Evolutionary conservation across 1,140 invertebrate species (phyloP).

Genomic region (Dermatophagoides farinae): DNA sequence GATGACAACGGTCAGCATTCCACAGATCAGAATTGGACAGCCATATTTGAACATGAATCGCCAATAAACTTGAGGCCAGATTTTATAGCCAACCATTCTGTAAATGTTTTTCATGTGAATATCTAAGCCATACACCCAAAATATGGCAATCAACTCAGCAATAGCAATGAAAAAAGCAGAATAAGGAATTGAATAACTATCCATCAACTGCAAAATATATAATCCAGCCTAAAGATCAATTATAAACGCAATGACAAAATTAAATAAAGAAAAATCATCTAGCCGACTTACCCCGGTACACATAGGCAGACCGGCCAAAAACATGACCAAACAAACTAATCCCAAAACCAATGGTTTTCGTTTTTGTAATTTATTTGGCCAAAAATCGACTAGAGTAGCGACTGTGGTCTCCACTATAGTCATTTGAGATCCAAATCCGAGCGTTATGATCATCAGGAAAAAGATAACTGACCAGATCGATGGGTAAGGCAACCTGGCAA

Average conservation of each 20-base stretch:
- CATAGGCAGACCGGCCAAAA: constrained; percentile 39
- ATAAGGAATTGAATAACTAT: constrained; percentile 23
- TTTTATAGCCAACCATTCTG: constrained; percentile 50
- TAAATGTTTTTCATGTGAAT: constrained; percentile 46
- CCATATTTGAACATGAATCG: constrained; percentile 22
- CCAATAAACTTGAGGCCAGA: constrained; percentile 49
- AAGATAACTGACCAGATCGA: constrained; percentile 29
- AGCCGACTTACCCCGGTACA: constrained; percentile 15
- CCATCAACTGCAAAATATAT: constrained; percentile 27
- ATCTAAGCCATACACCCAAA: constrained; percentile 27
- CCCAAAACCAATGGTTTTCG: constrained; percentile 39
- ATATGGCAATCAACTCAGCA: constrained; percentile 25
- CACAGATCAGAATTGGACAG: not conserved
- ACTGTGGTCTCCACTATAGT: constrained; percentile 23
- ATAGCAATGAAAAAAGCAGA: constrained; percentile 24
- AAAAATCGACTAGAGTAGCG: constrained; percentile 23
- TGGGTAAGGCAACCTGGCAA: constrained; percentile 23
- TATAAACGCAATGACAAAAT: constrained; percentile 6
- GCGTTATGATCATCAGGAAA: constrained; percentile 30
- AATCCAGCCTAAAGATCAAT: constrained; percentile 23
- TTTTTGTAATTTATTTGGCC: constrained; percentile 16
- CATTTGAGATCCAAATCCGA: constrained; percentile 37
- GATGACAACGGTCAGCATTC: constrained; percentile 23
- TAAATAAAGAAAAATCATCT: not conserved
- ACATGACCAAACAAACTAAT: constrained; percentile 44